These are phyloP conservation scores for Drosophila ironensis DNA, from an alignment of 1,140 invertebrate genomes.

Conservation along the genomic window DNA sequence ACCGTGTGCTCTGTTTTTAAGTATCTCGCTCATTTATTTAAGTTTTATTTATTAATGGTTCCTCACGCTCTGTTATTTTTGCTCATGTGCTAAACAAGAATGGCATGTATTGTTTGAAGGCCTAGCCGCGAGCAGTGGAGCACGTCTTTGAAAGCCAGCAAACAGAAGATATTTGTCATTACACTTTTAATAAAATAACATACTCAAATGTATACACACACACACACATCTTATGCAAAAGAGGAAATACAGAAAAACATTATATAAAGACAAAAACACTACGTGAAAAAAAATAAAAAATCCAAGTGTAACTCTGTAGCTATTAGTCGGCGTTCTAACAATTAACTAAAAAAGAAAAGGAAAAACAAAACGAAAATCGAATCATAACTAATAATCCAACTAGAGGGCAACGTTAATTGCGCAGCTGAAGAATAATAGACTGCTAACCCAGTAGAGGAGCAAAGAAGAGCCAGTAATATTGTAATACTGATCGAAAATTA, in stretches of 20 bases:
- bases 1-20: slow-evolving; percentile 34
- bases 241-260: neutral
- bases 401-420: slow-evolving; percentile 20
- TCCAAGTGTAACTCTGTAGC: slow-evolving; percentile 52
- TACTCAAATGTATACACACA: too few species aligned
- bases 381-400: slow-evolving; percentile 56
- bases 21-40: slow-evolving; percentile 37
- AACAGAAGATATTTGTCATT: slow-evolving; percentile 20
- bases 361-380: slow-evolving; percentile 18
- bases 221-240: too few species aligned
- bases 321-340: slow-evolving; percentile 54
- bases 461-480: slow-evolving; percentile 14
- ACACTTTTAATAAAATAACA: neutral
- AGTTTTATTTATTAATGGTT: slow-evolving; percentile 51
- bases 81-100: slow-evolving; percentile 50
- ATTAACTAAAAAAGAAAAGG: slow-evolving; percentile 13
- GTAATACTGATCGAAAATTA: slow-evolving; percentile 41
- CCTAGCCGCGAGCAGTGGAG: slow-evolving; percentile 5
- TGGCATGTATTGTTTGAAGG: slow-evolving; percentile 9
- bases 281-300: slow-evolving; percentile 13
- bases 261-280: slow-evolving; percentile 2
- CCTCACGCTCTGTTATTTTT: slow-evolving; percentile 59
- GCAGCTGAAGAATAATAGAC: too few species aligned
- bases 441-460: neutral
- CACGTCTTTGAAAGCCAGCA: slow-evolving; percentile 7